Base-by-base conservation (phyloP, 2,888 invertebrate species). In the Macaria liturata region DNA sequence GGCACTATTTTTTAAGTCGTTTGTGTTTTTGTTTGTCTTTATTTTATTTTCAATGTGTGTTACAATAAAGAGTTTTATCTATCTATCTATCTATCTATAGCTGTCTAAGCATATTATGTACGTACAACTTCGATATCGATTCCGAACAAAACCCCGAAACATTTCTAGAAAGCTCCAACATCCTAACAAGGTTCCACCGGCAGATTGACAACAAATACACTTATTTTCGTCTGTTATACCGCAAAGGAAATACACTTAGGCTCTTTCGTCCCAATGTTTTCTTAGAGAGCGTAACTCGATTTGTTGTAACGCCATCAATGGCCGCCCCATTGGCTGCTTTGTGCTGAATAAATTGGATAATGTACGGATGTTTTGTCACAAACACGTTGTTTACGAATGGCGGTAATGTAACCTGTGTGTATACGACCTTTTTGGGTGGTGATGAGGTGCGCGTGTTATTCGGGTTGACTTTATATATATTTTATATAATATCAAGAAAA, bases 341-440 rank as follows among this genome's bases (percentile, higher is more conserved):
- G 76, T 67, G 61, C 64, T 69, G 64, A 70, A 72, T 67, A 80
- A 84, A 85, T 84, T 84, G 77, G 81, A 81, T 85, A 78, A 85
- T 76, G 77, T 57, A 49, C 51, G 52, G 52, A 54, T 49, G 56
- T 57, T 61, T 58, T 57, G 55, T 55, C 59, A 31, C 52, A 60
- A 56, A 60, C 52, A 49, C 34, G 34, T 37, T 56, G 55, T 60
- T 60, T 59, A 54, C 48, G 52, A 31, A 54, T 59, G 58, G 51
- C 42, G 34, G 55, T 52, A 52, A 55, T 54, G 59, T 59, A 47
- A 46, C 54, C 54, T 53, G 45, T 40, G 53, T 7, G 32, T n/a
- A 57, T 48, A 32, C 48, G 7, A 42, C 9, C 5, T 49, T 52
- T 43, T 48, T 45, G 34, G 53, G 4, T 42, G 42, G 6, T 7